Evolutionary conservation across 2,113 vertebrate genomes (phyloP).

Genomic region (Enhydra lutris): DNA sequence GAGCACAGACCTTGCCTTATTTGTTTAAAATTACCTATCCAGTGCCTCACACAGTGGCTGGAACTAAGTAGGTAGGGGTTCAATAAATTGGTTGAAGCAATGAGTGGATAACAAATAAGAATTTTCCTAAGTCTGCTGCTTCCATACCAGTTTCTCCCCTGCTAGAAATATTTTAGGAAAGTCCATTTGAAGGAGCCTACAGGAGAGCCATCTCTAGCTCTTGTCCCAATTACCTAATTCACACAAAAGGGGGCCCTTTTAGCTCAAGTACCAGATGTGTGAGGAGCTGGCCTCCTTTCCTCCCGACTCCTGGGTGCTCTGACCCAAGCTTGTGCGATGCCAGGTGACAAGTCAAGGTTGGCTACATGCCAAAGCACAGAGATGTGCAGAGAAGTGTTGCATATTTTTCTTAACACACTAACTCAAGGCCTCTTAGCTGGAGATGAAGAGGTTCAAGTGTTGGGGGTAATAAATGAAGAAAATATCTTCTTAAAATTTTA

Average conservation of each 20-base stretch:
- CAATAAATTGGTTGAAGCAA: background rate
- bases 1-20: background rate
- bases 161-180: background rate
- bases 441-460: constrained; percentile 53
- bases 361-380: background rate
- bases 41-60: background rate
- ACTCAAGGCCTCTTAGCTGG: constrained; percentile 45
- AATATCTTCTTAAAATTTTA: constrained; percentile 24
- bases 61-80: background rate
- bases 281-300: background rate
- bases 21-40: background rate
- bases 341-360: constrained; percentile 37
- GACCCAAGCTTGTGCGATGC: background rate
- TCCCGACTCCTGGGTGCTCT: background rate
- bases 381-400: background rate
- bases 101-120: background rate
- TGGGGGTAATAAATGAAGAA: constrained; percentile 45
- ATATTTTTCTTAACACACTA: constrained; percentile 40
- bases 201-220: background rate
- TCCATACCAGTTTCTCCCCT: background rate
- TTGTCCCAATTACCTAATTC: constrained; percentile 25
- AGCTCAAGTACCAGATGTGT: constrained; percentile 32
- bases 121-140: background rate
- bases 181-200: background rate
- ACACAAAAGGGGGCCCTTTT: background rate